A percentile compares a stretch with the other conserved stretches of the same genome.
phyloP scores from a whole-genome alignment of 2,797 vertebrate species.

The Microctenopoma stevenorrisi region DNA sequence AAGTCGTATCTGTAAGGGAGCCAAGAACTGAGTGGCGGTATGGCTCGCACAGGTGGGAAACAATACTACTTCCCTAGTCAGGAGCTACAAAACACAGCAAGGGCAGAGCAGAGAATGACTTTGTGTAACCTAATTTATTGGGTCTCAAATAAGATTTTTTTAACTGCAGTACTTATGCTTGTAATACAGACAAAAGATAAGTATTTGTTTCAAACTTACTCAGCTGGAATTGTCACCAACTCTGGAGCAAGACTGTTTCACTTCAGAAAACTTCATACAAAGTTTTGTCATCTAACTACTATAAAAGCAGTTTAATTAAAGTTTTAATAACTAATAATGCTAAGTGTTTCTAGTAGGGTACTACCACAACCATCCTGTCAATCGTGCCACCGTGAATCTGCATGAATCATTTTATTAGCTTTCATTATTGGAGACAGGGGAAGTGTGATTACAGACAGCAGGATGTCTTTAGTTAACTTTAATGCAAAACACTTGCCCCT shows the following conservation, averaged over 20 bases:
- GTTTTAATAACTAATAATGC: constrained; percentile 18
- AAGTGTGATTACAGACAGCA: background rate
- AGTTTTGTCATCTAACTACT: constrained; percentile 12
- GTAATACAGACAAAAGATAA: background rate
- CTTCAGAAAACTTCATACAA: constrained; percentile 1
- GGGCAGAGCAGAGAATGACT: background rate
- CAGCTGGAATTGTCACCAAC: background rate
- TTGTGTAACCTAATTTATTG: constrained; percentile 1
- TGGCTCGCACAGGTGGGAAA: constrained; percentile 20
- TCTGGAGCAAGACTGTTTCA: background rate
- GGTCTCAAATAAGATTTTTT: constrained; percentile 13
- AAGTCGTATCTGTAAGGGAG: constrained; percentile 3
- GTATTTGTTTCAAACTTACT: background rate
- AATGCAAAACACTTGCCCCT: background rate
- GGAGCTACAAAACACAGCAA: constrained; percentile 10
- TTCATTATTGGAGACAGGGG: background rate
- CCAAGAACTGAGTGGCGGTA: background rate
- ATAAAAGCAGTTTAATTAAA: constrained; percentile 17
- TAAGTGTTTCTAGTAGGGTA: background rate
- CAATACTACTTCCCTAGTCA: constrained; percentile 14
- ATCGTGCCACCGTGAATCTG: background rate
- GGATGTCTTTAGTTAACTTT: no score
- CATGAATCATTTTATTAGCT: constrained; percentile 19
- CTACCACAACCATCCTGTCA: constrained; percentile 11
- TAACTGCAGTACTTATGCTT: background rate